Evolutionary conservation across 1,140 invertebrate species (phyloP), one percentile per base, ranked within the genome.

Genomic region (Hyposmocoma kahamanoa): DNA sequence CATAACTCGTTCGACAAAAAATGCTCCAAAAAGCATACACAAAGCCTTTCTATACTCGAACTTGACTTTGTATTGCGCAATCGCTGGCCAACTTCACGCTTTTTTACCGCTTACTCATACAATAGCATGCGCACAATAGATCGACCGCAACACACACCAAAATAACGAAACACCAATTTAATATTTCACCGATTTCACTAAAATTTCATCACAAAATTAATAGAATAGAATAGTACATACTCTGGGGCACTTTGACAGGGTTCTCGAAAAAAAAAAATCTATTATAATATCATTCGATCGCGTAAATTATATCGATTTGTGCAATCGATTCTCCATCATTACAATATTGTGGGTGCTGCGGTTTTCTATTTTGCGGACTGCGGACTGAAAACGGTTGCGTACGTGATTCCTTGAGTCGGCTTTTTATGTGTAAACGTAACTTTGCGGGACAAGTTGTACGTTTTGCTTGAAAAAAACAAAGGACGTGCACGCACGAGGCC

Each of bases 291-390:
- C 60, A 63, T 70, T 80, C 67, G 67, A 69, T 72, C 67, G 71
- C 70, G 77, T 82, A 80, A 80, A 82, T 75, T 73, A 80, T 74
- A 80, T 75, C 64, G 74, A 82, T 79, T 79, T 82, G 63, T 70
- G 80, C 80, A 84, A 81, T 78, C 70, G 65, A 59, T 71, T 69
- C 54, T 54, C 50, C 53, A 61, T 74, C 56, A 61, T 72, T 76
- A 74, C 65, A 67, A 71, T 70, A 58, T 63, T 73, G 74, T 78
- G 72, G 71, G 73, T 52, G 65, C 43, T 81, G 80, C 52, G 80
- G 77, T 84, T 75, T 47, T 72, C 67, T 71, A 71, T 65, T 67
- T 52, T 52, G 50, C 53, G 53, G 58, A 68, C 61, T 52, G 50
- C 53, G 53, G 58, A 68, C 61, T 69, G 73, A 68, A 66, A 78